phyloP scores from a whole-genome alignment of 2,888 invertebrate species.

The Plutella xylostella region DNA sequence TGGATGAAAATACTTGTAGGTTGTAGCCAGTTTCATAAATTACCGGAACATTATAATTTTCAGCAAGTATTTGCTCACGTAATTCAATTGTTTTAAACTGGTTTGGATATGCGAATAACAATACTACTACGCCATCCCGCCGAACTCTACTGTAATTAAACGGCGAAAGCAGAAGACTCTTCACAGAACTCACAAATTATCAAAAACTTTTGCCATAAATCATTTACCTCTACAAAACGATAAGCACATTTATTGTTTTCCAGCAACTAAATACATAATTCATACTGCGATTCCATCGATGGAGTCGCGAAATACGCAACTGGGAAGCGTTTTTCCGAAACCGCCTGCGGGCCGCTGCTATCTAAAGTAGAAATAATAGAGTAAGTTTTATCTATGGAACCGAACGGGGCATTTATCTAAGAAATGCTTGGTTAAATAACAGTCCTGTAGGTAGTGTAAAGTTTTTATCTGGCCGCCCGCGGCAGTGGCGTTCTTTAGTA shows the following conservation, averaged over 20 bases:
- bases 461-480: conserved; percentile 48
- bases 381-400: conserved; percentile 44
- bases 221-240: conserved; percentile 21
- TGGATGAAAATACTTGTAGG: too few relatives aligned
- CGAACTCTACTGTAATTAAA: too few relatives aligned
- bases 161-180: neutral
- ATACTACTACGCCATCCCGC: too few relatives aligned
- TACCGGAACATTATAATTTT: too few relatives aligned
- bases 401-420: conserved; percentile 26
- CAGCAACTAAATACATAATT: conserved; percentile 56
- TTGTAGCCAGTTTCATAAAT: too few relatives aligned
- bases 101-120: too few relatives aligned
- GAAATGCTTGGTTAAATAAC: conserved; percentile 42
- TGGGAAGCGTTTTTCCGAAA: conserved; percentile 3
- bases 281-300: conserved; percentile 35
- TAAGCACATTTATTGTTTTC: conserved; percentile 28
- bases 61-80: too few relatives aligned
- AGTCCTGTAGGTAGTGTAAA: conserved; percentile 28
- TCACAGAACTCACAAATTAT: neutral
- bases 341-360: neutral
- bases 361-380: conserved; percentile 42
- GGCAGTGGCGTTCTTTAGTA: conserved; percentile 28
- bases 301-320: conserved; percentile 1
- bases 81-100: too few relatives aligned
- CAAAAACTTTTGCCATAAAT: neutral